Evolutionary conservation across 2,888 invertebrate species (phyloP).

Genomic region (Bedellia somnulentella): DNA sequence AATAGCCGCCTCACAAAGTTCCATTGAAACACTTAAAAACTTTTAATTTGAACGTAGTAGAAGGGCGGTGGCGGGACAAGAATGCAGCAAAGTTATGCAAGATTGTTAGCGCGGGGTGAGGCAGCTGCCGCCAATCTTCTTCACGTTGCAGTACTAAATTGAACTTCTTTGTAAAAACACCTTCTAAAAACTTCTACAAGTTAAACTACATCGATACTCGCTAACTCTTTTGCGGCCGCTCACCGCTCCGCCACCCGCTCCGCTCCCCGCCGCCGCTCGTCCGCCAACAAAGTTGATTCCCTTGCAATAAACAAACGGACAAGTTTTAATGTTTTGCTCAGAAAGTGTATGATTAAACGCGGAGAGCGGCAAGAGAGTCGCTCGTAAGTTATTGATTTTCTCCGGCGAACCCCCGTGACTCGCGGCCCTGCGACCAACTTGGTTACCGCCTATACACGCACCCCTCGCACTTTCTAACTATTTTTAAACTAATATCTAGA

Average conservation of each 20-base stretch:
- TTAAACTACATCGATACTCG: slow-evolving; percentile 39
- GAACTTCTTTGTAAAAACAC: slow-evolving; percentile 56
- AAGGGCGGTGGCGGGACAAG: slow-evolving; percentile 34
- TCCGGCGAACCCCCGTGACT: slow-evolving; percentile 52
- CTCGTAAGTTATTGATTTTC: slow-evolving; percentile 64
- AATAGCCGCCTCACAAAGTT: slow-evolving; percentile 20
- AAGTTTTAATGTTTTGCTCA: slow-evolving; percentile 63
- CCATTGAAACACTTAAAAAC: slow-evolving; percentile 19
- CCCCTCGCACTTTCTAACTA: slow-evolving; percentile 29
- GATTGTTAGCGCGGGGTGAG: slow-evolving; percentile 25
- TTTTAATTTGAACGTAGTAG: slow-evolving; percentile 40
- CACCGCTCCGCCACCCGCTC: slow-evolving; percentile 17
- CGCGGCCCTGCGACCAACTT: slow-evolving; percentile 32
- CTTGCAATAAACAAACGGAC: slow-evolving; percentile 58
- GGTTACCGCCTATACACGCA: slow-evolving; percentile 24
- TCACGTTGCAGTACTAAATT: slow-evolving; percentile 47
- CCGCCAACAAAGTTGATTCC: slow-evolving; percentile 26
- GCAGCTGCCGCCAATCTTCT: slow-evolving; percentile 38
- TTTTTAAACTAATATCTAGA: neutral
- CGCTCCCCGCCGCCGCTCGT: slow-evolving; percentile 17
- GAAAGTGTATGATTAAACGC: slow-evolving; percentile 63
- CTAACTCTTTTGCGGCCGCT: slow-evolving; percentile 21
- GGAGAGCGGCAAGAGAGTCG: slow-evolving; percentile 58
- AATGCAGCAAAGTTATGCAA: slow-evolving; percentile 43
- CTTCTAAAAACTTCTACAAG: slow-evolving; percentile 53